A percentile compares a stretch with the other conserved stretches of the same genome.
Conservation (phyloP, 1,140 invertebrate genomes). For the Macrostomum lignano region DNA sequence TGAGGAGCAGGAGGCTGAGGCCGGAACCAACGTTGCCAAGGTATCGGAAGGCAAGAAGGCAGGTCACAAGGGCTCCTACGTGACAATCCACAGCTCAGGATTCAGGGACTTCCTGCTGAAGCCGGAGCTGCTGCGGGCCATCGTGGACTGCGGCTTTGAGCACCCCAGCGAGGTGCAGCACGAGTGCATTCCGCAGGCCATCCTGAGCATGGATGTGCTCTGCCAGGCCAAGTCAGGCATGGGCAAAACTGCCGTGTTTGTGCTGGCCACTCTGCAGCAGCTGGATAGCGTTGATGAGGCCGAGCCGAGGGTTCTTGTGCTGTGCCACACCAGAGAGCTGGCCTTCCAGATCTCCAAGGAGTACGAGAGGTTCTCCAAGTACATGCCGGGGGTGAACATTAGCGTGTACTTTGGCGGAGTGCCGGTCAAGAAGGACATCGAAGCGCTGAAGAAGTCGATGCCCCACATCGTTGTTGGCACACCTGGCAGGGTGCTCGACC, state of each 20-base stretch:
- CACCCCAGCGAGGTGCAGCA: conserved; percentile 66
- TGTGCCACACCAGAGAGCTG: conserved; percentile 87
- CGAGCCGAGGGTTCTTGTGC: conserved; percentile 55
- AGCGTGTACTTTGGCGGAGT: conserved; percentile 34
- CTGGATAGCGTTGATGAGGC: conserved; percentile 35
- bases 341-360: conserved; percentile 98
- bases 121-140: conserved; percentile 79
- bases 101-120: conserved; percentile 56
- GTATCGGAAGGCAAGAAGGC: conserved; percentile 22
- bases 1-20: conserved; percentile 19
- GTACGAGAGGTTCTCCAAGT: conserved; percentile 90
- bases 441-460: conserved; percentile 62
- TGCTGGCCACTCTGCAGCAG: conserved; percentile 75
- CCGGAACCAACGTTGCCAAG: conserved; percentile 19
- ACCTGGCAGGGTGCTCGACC: conserved; percentile 67
- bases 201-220: conserved; percentile 90
- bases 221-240: conserved; percentile 99
- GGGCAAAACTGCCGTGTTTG: conserved; percentile 98
- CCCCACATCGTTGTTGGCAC: conserved; percentile 94
- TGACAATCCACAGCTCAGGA: conserved; percentile 83
- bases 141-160: conserved; percentile 96
- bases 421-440: conserved; percentile 82
- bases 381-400: conserved; percentile 69
- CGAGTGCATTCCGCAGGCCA: conserved; percentile 33
- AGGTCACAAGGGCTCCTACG: conserved; percentile 41